Evolutionary conservation across 2,797 vertebrate genomes (phyloP), one percentile per base, ranked within the genome.

Genomic region (Triplophysa yarkandensis): DNA sequence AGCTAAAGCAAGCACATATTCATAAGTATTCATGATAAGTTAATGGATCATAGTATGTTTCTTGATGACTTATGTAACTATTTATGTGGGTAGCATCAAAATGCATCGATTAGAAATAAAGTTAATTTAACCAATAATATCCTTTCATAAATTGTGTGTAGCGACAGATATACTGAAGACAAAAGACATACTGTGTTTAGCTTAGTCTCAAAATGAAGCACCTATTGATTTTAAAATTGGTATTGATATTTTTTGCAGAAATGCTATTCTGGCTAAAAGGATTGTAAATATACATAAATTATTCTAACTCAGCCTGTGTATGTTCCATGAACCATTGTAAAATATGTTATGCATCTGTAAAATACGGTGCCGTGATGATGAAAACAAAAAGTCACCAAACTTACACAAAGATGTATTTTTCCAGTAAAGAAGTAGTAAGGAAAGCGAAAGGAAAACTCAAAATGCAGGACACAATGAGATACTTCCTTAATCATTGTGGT

Each of bases 101-200:
- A 78, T 72, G 14, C 57, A 83, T 85, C 80, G 78, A 85, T 82
- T 76, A 60, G 6, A 84, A 79, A 71, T 81, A 43, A 71, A 60
- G 57, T 77, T 77, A 46, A 83, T 83, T 79, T 60, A 81, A 69
- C 62, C 44, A 28, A 64, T 63, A 76, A 54, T 72, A 72, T 58
- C 25, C 63, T 85, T 68, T 63, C 23, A 57, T 78, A 78, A 83
- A 82, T 48, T 78, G 69, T 72, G 27, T 50, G 14, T 74, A 71
- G 80, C 78, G 71, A 72, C 44, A 68, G 13, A 72, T 61, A 58
- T 30, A 41, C 39, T 65, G 21, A 41, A 34, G 55, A 78, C 61
- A 83, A 36, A 14, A 54, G 50, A 27, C 10, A 21, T 61, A n/a
- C n/a, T n/a, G 57, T n/a, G 21, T 52, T 68, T 73, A 63, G 44